These are phyloP conservation scores for Pterocles burchelli DNA, from an alignment of 2,113 vertebrate species.

Conservation along the genomic window DNA sequence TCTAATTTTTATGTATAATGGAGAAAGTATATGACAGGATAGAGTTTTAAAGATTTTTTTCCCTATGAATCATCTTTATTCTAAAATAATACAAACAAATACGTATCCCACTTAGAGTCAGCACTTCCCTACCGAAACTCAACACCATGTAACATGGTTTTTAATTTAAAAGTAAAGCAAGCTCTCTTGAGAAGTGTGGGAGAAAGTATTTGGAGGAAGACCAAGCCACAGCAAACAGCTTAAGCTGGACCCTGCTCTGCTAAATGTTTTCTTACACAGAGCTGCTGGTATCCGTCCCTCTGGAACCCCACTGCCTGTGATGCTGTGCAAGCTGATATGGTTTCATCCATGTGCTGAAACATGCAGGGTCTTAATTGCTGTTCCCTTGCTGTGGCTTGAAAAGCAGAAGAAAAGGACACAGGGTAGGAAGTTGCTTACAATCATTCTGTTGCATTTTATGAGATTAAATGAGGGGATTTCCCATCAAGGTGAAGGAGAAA, in stretches of 20 bases:
- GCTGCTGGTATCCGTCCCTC: not conserved
- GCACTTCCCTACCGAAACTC: not conserved
- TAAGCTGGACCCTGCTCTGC: not conserved
- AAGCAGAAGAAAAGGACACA: not conserved
- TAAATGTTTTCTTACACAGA: not conserved
- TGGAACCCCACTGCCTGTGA: not conserved
- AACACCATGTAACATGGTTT: not conserved
- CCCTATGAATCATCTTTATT: not conserved
- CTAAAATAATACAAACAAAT: not conserved
- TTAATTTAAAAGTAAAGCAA: not conserved
- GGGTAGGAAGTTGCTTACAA: not conserved
- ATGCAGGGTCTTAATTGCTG: not conserved
- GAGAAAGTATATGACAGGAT: not conserved
- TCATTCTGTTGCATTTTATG: not conserved
- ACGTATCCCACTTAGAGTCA: not conserved
- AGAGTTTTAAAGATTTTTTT: not conserved
- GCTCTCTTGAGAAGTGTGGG: not conserved
- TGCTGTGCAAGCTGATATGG: not conserved
- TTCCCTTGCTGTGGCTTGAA: not conserved
- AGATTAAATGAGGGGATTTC: conserved; percentile 67
- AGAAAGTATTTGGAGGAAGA: not conserved
- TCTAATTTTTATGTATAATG: not conserved
- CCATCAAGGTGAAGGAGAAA: conserved; percentile 60
- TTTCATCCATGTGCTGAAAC: not conserved
- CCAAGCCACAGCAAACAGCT: not conserved